Conservation (phyloP, 2,888 invertebrate species). For the Laothoe populi region DNA sequence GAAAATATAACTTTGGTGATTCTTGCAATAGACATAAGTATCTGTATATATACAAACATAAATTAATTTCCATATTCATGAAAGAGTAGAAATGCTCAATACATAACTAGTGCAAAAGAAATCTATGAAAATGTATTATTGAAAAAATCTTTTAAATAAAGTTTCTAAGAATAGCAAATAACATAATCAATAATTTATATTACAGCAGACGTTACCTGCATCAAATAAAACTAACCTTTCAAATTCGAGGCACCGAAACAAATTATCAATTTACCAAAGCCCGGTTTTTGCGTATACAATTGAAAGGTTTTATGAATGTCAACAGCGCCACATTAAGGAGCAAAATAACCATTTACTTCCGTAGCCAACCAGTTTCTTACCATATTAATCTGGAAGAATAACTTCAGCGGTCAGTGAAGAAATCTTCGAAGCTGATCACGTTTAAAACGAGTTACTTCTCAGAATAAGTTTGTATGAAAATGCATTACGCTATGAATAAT, state of each 20-base stretch:
- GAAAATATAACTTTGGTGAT: too few species aligned
- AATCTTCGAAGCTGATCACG: constrained; percentile 1
- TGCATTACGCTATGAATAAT: background rate
- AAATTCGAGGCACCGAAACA: background rate
- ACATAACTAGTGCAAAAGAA: too few species aligned
- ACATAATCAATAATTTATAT: too few species aligned
- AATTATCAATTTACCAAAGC: constrained; percentile 9
- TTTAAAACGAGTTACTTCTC: background rate
- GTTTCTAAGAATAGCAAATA: too few species aligned
- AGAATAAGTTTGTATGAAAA: background rate
- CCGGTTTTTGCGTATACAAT: constrained; percentile 1
- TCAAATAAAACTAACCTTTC: constrained; percentile 9
- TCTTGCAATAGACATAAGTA: too few species aligned
- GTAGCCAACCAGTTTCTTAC: background rate
- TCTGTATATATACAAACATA: too few species aligned
- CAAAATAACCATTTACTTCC: background rate
- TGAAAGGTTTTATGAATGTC: constrained; percentile 15
- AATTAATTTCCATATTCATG: too few species aligned
- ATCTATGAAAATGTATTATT: too few species aligned
- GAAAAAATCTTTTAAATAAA: too few species aligned
- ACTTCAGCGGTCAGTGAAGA: background rate
- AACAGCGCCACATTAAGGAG: background rate
- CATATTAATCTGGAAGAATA: constrained; percentile 15
- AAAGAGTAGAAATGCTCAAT: too few species aligned
- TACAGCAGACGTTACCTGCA: background rate